A percentile compares a stretch with the other conserved stretches of the same genome.
Conservation (phyloP, 2,113 vertebrate species). For the Poeciliopsis occidentalis region DNA sequence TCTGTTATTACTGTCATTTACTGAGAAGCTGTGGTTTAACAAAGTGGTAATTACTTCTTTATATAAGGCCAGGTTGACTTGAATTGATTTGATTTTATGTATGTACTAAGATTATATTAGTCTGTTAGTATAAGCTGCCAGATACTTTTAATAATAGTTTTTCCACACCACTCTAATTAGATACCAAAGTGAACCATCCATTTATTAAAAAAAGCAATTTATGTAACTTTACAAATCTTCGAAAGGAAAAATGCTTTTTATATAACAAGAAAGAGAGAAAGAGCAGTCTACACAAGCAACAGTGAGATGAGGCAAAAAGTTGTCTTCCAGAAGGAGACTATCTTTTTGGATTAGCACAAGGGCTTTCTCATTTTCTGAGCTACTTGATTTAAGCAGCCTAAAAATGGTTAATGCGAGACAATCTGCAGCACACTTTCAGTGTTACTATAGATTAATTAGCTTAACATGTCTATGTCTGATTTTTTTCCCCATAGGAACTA, state of each 20-base stretch:
- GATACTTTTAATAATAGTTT: no score
- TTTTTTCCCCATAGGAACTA: neutral
- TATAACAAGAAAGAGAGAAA: neutral
- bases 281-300: neutral
- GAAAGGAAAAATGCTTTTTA: slow-evolving; percentile 26
- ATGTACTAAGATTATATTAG: no score
- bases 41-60: no score
- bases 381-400: slow-evolving; percentile 1
- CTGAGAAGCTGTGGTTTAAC: no score
- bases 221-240: neutral
- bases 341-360: slow-evolving; percentile 31
- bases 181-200: no score
- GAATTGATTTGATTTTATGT: no score
- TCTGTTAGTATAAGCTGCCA: no score
- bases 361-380: slow-evolving; percentile 4
- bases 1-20: no score
- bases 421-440: neutral
- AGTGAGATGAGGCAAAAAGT: slow-evolving; percentile 20
- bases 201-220: no score
- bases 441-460: slow-evolving; percentile 1
- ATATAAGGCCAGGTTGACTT: no score
- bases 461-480: neutral
- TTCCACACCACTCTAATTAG: no score
- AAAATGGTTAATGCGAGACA: slow-evolving; percentile 11
- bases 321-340: slow-evolving; percentile 15